Evolutionary conservation across 2,113 vertebrate genomes (phyloP), one percentile per base, ranked within the genome.

Genomic region (Pithys albifrons): DNA sequence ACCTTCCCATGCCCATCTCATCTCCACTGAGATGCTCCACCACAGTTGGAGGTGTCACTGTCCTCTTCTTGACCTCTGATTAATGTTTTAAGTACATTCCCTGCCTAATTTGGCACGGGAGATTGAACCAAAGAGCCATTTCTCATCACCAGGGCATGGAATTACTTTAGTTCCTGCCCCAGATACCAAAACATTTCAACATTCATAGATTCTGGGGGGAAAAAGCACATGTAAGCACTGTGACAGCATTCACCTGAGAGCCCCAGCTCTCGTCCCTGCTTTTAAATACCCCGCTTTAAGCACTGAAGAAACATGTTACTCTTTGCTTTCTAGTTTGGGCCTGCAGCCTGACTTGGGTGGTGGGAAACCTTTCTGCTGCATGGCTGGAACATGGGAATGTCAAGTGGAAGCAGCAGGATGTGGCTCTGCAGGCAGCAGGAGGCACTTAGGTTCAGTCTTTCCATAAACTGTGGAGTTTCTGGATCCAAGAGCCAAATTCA

Each of bases 351-450:
- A 51, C 29, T 31, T 72, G 7, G 17, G 15, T 52, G n/a, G 7
- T 52, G 23, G 52, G 64, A 62, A 71, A 67, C 3, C 12, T 82
- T 5, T 45, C 11, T 72, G 52, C 61, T 75, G 31, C 27, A 28
- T 17, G 46, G 20, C 12, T 4, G 1, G 52, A 31, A 73, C 1
- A 1, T 4, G 29, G 43, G 11, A 41, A 61, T 0, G 2, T n/a
- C 1, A 1, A 9, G 5, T n/a, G 19, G 57, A 76, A 89, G 35
- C 17, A 76, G 62, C 45, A 54, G 45, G n/a, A 62, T 64, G 45
- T 39, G 75, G 67, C 45, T 54, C 29, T 80, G n/a, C 17, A 71
- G 35, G 54, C 57, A 75, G 48, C 48, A 51, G 41, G 14, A 48
- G 41, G 24, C 23, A 14, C 15, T 24, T 69, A 37, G 16, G 15